Conservation (phyloP, 2,888 invertebrate genomes). For the Orthosia gothica region DNA sequence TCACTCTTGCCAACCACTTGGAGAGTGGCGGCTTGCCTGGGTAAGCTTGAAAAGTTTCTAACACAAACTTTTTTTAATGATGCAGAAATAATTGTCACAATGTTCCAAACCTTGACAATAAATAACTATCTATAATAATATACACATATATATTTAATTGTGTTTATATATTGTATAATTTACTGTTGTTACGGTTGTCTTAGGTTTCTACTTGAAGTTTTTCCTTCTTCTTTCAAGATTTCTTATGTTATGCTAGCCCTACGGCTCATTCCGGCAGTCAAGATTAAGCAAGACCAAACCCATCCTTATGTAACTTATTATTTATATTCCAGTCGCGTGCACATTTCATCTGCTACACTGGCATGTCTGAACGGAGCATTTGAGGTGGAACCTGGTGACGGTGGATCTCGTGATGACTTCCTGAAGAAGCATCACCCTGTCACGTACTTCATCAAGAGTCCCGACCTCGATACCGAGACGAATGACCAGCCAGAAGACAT, state of each 20-base stretch:
- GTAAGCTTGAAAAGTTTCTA: conserved; percentile 87
- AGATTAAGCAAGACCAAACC: no score
- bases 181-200: background rate
- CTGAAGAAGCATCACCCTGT: conserved; percentile 96
- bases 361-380: conserved; percentile 97
- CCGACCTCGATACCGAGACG: conserved; percentile 93
- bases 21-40: conserved; percentile 99
- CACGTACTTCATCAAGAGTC: conserved; percentile 96
- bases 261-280: no score
- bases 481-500: conserved; percentile 86
- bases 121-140: no score
- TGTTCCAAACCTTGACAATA: no score
- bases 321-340: conserved; percentile 94
- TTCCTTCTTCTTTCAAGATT: background rate
- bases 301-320: background rate
- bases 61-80: no score
- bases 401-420: conserved; percentile 95
- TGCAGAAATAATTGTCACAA: no score
- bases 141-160: no score
- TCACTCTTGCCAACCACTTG: conserved; percentile 98
- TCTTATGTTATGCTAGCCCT: no score
- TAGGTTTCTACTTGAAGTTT: background rate
- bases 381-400: conserved; percentile 98
- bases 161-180: background rate
- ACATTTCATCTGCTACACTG: conserved; percentile 98